Percentiles rank a stretch among this genome's conserved stretches.
These are phyloP conservation scores for Drosophila subsilvestris DNA, from an alignment of 2,888 invertebrate genomes.

Conservation along the genomic window DNA sequence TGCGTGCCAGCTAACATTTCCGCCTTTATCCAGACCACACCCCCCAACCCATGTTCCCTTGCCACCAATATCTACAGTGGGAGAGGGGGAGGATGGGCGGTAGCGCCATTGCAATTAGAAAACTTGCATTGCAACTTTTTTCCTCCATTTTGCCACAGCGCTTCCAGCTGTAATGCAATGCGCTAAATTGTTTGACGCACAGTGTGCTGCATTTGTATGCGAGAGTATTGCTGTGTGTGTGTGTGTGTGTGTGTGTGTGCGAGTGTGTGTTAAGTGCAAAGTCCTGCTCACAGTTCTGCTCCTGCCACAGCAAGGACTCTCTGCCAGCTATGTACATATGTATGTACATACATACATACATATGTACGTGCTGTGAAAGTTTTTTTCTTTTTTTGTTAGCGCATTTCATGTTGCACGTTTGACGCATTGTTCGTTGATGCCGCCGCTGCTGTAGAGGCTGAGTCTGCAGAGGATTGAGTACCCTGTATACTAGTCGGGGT, in stretches of 20 bases:
- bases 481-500: background rate
- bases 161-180: conserved; percentile 53
- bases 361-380: conserved; percentile 70
- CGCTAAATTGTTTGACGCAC: conserved; percentile 74
- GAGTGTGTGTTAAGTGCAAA: conserved; percentile 73
- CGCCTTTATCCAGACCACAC: conserved; percentile 14
- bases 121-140: conserved; percentile 63
- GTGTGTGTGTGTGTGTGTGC: conserved; percentile 42
- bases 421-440: conserved; percentile 47
- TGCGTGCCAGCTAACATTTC: conserved; percentile 59
- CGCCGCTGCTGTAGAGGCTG: conserved; percentile 45
- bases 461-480: conserved; percentile 30
- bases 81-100: background rate
- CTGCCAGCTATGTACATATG: conserved; percentile 19
- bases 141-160: background rate
- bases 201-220: conserved; percentile 17
- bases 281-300: conserved; percentile 64
- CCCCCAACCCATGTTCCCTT: conserved; percentile 1
- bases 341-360: too few relatives aligned
- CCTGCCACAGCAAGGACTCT: conserved; percentile 23
- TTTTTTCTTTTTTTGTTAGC: conserved; percentile 57
- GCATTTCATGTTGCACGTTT: conserved; percentile 72
- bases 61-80: conserved; percentile 20
- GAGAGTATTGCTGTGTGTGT: conserved; percentile 25
- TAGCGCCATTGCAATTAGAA: conserved; percentile 68